phyloP scores from a whole-genome alignment of 2,113 vertebrate genomes.

The Machaerirhynchus nigripectus region DNA sequence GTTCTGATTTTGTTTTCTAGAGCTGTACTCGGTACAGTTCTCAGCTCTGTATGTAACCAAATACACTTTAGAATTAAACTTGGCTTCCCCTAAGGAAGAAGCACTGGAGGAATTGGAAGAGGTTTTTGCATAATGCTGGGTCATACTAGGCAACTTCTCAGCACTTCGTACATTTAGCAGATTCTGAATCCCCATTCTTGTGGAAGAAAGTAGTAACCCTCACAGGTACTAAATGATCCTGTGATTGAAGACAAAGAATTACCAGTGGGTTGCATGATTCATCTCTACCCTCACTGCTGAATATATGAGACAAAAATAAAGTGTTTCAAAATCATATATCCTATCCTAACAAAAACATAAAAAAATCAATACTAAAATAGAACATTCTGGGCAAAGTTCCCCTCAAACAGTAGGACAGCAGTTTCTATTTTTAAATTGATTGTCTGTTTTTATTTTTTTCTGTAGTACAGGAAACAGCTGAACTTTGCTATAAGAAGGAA shows the following conservation, averaged over 20 bases:
- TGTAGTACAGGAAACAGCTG: background rate
- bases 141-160: background rate
- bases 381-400: background rate
- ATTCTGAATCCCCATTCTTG: background rate
- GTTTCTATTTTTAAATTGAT: slow-evolving; percentile 11
- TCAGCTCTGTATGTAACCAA: background rate
- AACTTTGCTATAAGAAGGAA: background rate
- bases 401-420: background rate
- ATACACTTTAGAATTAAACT: background rate
- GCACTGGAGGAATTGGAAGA: background rate
- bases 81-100: background rate
- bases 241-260: slow-evolving; percentile 7
- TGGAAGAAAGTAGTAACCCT: background rate
- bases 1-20: background rate
- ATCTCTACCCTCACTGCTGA: background rate
- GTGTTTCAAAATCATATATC: background rate
- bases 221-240: background rate
- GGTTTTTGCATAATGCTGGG: background rate
- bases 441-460: background rate
- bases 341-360: background rate
- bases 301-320: background rate
- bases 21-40: background rate
- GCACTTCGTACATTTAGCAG: background rate
- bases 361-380: background rate
- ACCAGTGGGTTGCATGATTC: background rate